Evolutionary conservation across 2,113 vertebrate genomes (phyloP), one percentile per base, ranked within the genome.

Genomic region (Charina bottae): DNA sequence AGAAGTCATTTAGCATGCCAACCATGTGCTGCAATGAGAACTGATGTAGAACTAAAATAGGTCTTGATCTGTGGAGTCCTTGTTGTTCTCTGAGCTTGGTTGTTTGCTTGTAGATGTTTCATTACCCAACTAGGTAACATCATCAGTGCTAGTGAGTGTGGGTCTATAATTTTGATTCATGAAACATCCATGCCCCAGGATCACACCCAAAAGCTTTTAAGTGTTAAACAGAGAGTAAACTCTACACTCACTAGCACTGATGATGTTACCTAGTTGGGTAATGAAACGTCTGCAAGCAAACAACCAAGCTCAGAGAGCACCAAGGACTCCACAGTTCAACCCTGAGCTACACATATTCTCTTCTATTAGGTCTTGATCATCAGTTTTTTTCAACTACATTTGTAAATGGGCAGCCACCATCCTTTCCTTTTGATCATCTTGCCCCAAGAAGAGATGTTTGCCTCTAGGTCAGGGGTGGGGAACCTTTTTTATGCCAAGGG

Each of bases 101-200:
- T 42, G 42, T 42, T 42, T 2, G 42, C 42, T 42, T 42, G 42
- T 3, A 42, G 42, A 42, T 42, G 42, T 42, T 42, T 42, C 42
- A 42, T 42, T 42, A 42, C 42, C 42, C 42, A 42, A 42, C 42
- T 42, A 42, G 42, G 42, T 42, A 42, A 42, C 42, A 42, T 42
- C 2, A 42, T 42, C 42, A 42, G 42, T 42, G 42, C 42, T 42
- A 42, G 42, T 42, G 42, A 42, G 97, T 92, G 92, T 46, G 85
- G 97, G 96, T 96, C 94, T 97, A 95, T 98, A 97, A 98, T 98
- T 97, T 97, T 94, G 96, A 94, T 56, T 95, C 93, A 90, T 98
- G 97, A 98, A 96, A 98, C 97, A 98, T 94, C 93, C 92, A 92
- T 92, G 94, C 95, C 96, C 95, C 94, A 94, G 84, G 93, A 95